Base-by-base conservation (phyloP, 2,797 vertebrate species). In the Phoebastria nigripes region DNA sequence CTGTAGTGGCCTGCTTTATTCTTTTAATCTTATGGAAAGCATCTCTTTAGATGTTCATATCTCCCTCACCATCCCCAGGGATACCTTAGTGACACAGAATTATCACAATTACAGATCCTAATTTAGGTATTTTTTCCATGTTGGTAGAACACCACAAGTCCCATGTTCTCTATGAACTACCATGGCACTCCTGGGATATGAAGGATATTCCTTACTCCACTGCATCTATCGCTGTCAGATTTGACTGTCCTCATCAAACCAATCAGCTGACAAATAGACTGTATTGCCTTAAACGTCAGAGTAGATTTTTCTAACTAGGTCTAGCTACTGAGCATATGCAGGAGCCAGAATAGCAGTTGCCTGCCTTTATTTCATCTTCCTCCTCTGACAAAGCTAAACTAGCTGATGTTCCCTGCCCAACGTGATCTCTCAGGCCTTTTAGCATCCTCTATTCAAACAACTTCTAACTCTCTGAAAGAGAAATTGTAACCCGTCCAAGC, bases 281-380 rank as follows among this genome's bases (percentile, higher is more conserved):
- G 58, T 92, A 93, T 94, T 96, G 89, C 92, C 78, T 95, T 74
- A 74, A 97, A 95, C 7, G 42, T 96, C 94, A 96, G 83, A 90
- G 93, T 85, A 80, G 89, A 86, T 95, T 94, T 97, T 96, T 96
- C 94, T 96, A 97, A 96, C 87, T 96, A 95, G 93, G 93, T 97
- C 96, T 96, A 96, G 58, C 91, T 95, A 76, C 85, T 83, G 93
- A 97, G 94, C 96, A 97, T 97, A 96, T 94, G 95, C 54, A 59
- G 72, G 95, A 96, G 94, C 89, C 90, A 97, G 96, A 97, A 96
- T 96, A 97, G 94, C 82, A 96, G 80, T 95, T 95, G 93, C 76
- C 46, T 90, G 89, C 65, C 93, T 97, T 95, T 91, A 95, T 93
- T 95, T 95, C 91, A 95, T 94, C 95, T 88, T 95, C 93, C 96